Base-by-base conservation (phyloP, 1,140 invertebrate genomes). In the Procambarus clarkii region DNA sequence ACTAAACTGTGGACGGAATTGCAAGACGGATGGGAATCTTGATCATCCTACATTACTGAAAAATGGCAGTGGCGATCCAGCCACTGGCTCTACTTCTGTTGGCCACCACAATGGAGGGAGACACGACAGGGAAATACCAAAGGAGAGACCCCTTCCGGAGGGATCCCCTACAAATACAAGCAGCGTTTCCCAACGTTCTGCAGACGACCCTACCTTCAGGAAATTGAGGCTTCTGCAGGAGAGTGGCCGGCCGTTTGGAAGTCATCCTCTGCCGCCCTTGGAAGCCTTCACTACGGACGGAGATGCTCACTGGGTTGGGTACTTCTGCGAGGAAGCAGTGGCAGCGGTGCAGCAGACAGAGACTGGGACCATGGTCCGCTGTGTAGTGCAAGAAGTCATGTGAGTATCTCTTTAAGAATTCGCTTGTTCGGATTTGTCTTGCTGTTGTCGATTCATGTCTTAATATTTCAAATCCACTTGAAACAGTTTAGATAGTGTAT, bases 381-480 rank as follows among this genome's bases (percentile, higher is more conserved):
- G 91, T 45, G 71, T 79, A 2, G 77, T 92, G 60, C 91, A 83
- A 44, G 91, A 92, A 74, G 91, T 92, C 48, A 92, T 92, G 91
- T 92, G n/a, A 88, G 91, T 87, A 78, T 45, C 24, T 34, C 34
- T 34, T 34, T 34, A 34, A 79, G 4, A 21, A 8, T 48, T 64
- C 18, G 13, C 60, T 21, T 4, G 13, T 64, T 0, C 21, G 21
- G 15, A 13, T 13, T 9, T 54, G 8, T 13, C 50, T 64, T 64
- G 60, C 60, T 64, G 60, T 2, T 64, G 50, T 54, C 50, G 8
- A 13, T 54, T 54, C 50, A 13, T 54, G 50, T 54, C 13, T 54
- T 9, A 54, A 54, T 54, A 54, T 1, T 8, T 8, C 2, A 54
- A 8, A 9, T 54, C 8, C 4, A 54, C 13, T 3, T 54, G 0